These are phyloP conservation scores for Callocephalon fimbriatum DNA, from an alignment of 2,113 vertebrate genomes.

Conservation along the genomic window DNA sequence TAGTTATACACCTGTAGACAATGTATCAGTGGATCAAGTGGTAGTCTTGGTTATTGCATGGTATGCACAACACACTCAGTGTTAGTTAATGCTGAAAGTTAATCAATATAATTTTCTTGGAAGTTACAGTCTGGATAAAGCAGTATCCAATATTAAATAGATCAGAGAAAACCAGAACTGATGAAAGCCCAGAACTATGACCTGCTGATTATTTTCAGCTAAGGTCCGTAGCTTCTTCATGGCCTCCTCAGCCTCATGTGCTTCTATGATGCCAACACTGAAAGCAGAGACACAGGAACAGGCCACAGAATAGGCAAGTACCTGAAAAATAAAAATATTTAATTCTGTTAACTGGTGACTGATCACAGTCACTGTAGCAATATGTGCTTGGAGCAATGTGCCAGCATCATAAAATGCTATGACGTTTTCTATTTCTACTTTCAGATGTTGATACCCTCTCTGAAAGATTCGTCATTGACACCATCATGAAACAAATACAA, in stretches of 20 bases:
- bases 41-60: neutral
- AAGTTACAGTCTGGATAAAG: neutral
- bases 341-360: neutral
- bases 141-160: neutral
- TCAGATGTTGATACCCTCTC: neutral
- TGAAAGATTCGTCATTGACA: neutral
- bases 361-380: neutral
- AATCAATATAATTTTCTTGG: neutral
- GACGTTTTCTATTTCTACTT: neutral
- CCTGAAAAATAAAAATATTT: constrained; percentile 70
- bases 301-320: constrained; percentile 88
- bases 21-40: neutral
- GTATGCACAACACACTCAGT: neutral
- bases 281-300: constrained; percentile 89
- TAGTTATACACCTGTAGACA: neutral
- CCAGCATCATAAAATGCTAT: neutral
- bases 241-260: constrained; percentile 84
- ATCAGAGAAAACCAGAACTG: neutral
- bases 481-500: neutral
- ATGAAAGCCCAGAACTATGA: constrained; percentile 46
- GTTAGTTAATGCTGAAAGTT: neutral
- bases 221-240: constrained; percentile 85
- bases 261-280: constrained; percentile 82
- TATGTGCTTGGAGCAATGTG: neutral
- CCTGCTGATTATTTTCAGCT: constrained; percentile 92